A percentile compares a stretch with the other conserved stretches of the same genome.
These are phyloP conservation scores for Ammodramus savannarum DNA, from an alignment of 2,113 vertebrate genomes.

Conservation along the genomic window DNA sequence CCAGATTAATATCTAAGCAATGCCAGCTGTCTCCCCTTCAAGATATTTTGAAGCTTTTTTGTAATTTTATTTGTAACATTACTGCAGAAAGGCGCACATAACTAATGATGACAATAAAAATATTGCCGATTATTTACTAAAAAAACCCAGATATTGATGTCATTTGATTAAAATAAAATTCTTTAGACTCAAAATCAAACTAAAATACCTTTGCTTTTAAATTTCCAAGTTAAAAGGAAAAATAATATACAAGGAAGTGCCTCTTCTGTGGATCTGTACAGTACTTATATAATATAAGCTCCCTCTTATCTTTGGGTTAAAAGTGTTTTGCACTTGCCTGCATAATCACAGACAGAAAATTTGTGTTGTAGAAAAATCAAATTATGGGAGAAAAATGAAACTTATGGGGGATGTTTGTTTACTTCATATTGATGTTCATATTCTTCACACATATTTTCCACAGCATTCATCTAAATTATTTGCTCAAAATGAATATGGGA, in stretches of 20 bases:
- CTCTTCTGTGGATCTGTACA: neutral
- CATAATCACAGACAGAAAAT: neutral
- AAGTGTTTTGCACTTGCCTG: neutral
- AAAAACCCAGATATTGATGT: slow-evolving; percentile 5
- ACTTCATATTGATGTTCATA: neutral
- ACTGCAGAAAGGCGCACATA: neutral
- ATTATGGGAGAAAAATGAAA: neutral
- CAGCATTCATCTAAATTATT: neutral
- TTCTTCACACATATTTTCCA: neutral
- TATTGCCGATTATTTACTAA: slow-evolving; percentile 32
- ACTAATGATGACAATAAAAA: slow-evolving; percentile 41
- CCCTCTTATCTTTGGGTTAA: neutral
- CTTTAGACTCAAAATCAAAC: slow-evolving; percentile 20
- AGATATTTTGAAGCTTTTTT: slow-evolving; percentile 54
- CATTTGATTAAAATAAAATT: neutral
- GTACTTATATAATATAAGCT: neutral
- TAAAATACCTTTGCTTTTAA: slow-evolving; percentile 15
- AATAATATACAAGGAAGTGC: neutral
- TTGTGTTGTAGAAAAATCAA: neutral
- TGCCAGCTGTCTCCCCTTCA: slow-evolving; percentile 13
- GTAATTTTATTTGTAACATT: slow-evolving; percentile 19
- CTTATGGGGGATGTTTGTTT: neutral
- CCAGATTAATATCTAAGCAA: neutral
- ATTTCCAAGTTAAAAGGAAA: slow-evolving; percentile 44
- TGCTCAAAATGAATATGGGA: neutral